Percentiles rank a stretch among this genome's conserved stretches.
phyloP scores from a whole-genome alignment of 2,113 vertebrate genomes.

The Anser cygnoides region DNA sequence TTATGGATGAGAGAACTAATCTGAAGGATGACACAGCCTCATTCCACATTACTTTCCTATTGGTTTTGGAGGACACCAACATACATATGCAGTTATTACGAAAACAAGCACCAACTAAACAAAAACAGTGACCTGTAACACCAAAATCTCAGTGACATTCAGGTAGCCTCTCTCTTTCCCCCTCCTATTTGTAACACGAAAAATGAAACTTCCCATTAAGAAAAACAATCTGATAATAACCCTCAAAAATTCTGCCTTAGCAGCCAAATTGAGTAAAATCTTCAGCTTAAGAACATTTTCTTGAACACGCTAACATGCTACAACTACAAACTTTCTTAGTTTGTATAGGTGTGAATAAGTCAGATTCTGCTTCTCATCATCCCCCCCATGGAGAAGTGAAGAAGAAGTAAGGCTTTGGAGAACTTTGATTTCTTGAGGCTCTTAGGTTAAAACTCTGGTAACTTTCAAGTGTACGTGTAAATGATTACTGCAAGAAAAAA shows the following conservation, averaged over 20 bases:
- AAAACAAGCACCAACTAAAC: neutral
- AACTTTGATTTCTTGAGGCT: neutral
- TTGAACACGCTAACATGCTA: neutral
- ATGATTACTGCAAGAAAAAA: neutral
- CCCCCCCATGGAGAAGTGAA: neutral
- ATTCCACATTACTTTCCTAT: neutral
- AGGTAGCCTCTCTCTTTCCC: neutral
- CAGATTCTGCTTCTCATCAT: neutral
- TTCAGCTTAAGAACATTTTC: neutral
- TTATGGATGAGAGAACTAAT: neutral
- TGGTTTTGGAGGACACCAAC: neutral
- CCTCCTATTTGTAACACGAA: neutral
- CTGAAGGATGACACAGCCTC: neutral
- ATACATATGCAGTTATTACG: neutral
- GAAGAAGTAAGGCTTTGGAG: neutral
- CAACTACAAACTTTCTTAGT: neutral
- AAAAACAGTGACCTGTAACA: neutral
- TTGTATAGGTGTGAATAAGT: neutral
- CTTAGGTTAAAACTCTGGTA: neutral
- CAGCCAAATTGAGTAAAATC: neutral
- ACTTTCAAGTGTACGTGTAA: neutral
- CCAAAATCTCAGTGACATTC: neutral
- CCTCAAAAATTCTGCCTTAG: neutral
- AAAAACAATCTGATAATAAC: neutral
- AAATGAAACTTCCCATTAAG: neutral